Evolutionary conservation across 2,797 vertebrate genomes (phyloP), one percentile per base, ranked within the genome.

Genomic region (Platyrinchus mystaceus): DNA sequence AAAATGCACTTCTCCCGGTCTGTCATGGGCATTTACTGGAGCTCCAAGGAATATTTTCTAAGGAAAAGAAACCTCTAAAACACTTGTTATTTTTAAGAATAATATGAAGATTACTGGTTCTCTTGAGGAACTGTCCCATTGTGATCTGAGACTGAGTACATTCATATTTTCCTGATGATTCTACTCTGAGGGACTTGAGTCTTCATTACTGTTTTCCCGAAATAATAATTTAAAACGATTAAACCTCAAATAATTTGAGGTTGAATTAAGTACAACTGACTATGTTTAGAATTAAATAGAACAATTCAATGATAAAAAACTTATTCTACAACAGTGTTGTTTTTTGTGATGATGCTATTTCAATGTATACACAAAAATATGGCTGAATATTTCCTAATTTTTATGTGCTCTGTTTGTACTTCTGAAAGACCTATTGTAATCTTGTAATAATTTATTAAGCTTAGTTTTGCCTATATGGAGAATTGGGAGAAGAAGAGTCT

Each of bases 401-500:
- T 80, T 88, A 46, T 85, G 2, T 63, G 30, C 6, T 89, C 43
- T 84, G 17, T 32, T 50, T 68, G 32, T 66, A 53, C 6, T 73
- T 67, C n/a, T 66, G 63, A 81, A 92, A 49, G 39, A 41, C 20
- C 26, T 78, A 26, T 6, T 66, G 49, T n/a, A 60, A 69, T 41
- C 17, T 47, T 68, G 4, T 28, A 52, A 37, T 74, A 67, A 26
- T 80, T 90, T 74, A n/a, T 93, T 70, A 49, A 81, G 49, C 60
- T 79, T 89, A 80, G 50, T 95, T 96, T 96, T 96, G 30, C 26
- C 10, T 74, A 74, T 75, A 60, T 68, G 84, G 58, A 94, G 56
- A 94, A 84, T 27, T 85, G 53, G 74, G 27, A 83, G 24, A 59
- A 90, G 69, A 95, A 68, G 49, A 73, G 46, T 70, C 89, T 86